Base-by-base conservation (phyloP, 1,140 invertebrate species). In the Drosophila prosaltans region DNA sequence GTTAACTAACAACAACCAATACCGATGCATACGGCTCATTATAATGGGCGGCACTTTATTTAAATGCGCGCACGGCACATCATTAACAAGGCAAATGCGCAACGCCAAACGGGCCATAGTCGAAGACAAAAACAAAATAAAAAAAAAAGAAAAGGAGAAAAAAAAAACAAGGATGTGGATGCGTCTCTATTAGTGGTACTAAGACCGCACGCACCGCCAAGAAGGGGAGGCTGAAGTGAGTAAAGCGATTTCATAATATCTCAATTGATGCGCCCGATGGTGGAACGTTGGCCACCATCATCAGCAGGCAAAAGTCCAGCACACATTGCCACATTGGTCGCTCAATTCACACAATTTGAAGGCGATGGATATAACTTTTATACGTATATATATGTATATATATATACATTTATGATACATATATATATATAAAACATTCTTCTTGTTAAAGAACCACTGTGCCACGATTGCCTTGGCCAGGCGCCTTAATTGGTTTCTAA, bases 41-140 rank as follows among this genome's bases (percentile, higher is more conserved):
- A 86, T 86, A 88, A 86, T 86, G 80, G 83, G 83, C 80, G 80
- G 83, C 84, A 86, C 83, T 86, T 86, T 83, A 88, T 86, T 86
- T 86, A 86, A 86, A 86, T 88, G 84, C 80, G 80, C 83, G 65
- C 83, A 89, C 70, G 84, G 84, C 83, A 86, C 83, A 86, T 86
- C 83, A 86, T 86, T 86, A 86, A 89, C 84, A 83, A 86, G 83
- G 84, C 83, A 80, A 86, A 80, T 78, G 83, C 75, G 59, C 58
- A 55, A 62, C 45, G 66, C 36, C 57, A 59, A 67, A 66, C 30
- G 30, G 63, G 45, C 39, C 16, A 21, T 21, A 21, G 16, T 21
- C 4, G 4, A 30, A 36, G 32, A 36, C 32, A 51, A 51, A 51
- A 51, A 51, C 21, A 26, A 51, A 51, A 51, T 26, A 51, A 48